These are phyloP conservation scores for Thymelicus sylvestris DNA, from an alignment of 2,888 invertebrate genomes.

Conservation along the genomic window DNA sequence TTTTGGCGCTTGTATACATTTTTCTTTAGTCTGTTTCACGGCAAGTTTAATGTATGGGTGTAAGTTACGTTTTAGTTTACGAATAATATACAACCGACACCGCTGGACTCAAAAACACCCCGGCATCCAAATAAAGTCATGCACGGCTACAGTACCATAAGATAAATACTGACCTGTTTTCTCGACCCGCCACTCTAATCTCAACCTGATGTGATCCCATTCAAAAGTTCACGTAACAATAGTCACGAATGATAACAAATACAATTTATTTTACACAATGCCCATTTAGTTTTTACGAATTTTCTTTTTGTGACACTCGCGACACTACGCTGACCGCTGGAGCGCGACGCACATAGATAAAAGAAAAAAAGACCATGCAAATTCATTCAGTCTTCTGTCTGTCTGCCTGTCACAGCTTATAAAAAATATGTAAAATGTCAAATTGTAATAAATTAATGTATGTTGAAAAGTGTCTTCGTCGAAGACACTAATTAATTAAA, in stretches of 20 bases:
- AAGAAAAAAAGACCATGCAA: conserved; percentile 40
- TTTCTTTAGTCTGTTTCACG: background rate
- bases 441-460: too few relatives aligned
- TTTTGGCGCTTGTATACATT: conserved; percentile 13
- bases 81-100: conserved; percentile 59
- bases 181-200: conserved; percentile 52
- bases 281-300: conserved; percentile 67
- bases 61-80: conserved; percentile 17
- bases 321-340: conserved; percentile 52
- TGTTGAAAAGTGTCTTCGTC: too few relatives aligned
- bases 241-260: conserved; percentile 62
- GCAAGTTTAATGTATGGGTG: background rate
- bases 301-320: conserved; percentile 69
- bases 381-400: conserved; percentile 4
- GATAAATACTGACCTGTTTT: conserved; percentile 67
- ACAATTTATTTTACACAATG: conserved; percentile 73
- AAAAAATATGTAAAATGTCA: conserved; percentile 5
- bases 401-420: conserved; percentile 23
- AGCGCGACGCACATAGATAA: conserved; percentile 50
- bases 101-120: conserved; percentile 57
- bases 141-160: conserved; percentile 59
- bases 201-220: conserved; percentile 58
- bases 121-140: conserved; percentile 78
- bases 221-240: conserved; percentile 62
- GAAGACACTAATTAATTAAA: too few relatives aligned